Conservation (phyloP, 2,797 vertebrate genomes). For the Tympanoctomys barrerae region DNA sequence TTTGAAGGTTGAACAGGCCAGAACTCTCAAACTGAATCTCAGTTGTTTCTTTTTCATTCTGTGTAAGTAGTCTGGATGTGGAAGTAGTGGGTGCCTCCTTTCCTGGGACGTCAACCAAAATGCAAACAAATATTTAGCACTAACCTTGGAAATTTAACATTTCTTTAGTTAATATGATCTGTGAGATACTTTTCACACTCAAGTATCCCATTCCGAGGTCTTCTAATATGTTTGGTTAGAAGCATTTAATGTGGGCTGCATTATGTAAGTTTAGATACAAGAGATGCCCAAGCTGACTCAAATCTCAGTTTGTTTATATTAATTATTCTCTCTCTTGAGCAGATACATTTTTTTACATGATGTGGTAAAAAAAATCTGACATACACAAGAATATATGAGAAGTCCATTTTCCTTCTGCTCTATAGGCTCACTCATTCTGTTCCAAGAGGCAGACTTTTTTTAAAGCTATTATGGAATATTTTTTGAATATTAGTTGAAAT, state of each 20-base stretch:
- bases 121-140: constrained; percentile 12
- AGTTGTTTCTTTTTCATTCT: background rate
- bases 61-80: background rate
- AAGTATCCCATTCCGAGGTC: background rate
- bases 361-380: background rate
- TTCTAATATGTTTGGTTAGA: background rate
- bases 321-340: constrained; percentile 32
- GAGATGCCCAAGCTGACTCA: background rate
- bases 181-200: constrained; percentile 7
- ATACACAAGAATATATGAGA: background rate
- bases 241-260: background rate
- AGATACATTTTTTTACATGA: background rate
- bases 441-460: constrained; percentile 22
- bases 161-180: background rate
- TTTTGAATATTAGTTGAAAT: constrained; percentile 23
- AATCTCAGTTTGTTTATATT: constrained; percentile 5
- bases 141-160: constrained; percentile 47
- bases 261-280: background rate
- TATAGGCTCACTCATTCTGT: background rate
- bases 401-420: background rate
- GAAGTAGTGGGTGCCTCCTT: background rate
- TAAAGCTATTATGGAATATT: background rate
- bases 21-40: background rate
- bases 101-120: constrained; percentile 11
- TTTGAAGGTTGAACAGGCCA: background rate